Conservation (phyloP, 2,113 vertebrate genomes). For the Sorex fumeus region DNA sequence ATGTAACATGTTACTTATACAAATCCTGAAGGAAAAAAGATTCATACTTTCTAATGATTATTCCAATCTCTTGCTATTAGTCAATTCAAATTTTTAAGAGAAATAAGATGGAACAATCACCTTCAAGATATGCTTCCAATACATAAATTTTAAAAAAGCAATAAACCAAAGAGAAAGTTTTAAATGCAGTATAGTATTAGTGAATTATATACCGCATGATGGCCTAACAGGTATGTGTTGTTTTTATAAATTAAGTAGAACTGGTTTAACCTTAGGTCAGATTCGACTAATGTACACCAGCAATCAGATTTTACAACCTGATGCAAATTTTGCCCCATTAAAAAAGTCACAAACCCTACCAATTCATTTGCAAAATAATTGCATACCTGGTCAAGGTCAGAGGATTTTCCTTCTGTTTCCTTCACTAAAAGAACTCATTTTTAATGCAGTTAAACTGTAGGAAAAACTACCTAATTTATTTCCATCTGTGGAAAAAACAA, state of each 20-base stretch:
- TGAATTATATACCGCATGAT: conserved; percentile 88
- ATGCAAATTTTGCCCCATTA: conserved; percentile 83
- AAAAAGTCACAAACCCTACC: conserved; percentile 83
- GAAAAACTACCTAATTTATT: conserved; percentile 56
- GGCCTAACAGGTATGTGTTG: conserved; percentile 82
- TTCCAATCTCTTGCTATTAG: background rate
- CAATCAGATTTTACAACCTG: conserved; percentile 77
- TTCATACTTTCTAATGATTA: background rate
- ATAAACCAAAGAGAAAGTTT: conserved; percentile 78
- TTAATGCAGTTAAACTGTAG: background rate
- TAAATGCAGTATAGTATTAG: conserved; percentile 84
- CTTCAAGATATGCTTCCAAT: conserved; percentile 35
- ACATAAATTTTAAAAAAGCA: conserved; percentile 81
- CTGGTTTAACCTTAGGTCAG: conserved; percentile 82
- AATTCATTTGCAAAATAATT: conserved; percentile 86
- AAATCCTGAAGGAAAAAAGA: background rate
- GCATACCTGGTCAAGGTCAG: conserved; percentile 87
- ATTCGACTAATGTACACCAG: conserved; percentile 65
- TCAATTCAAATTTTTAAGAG: background rate
- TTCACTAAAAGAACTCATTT: background rate
- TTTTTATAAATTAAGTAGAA: conserved; percentile 88
- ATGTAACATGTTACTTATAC: background rate
- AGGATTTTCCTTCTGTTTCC: conserved; percentile 24
- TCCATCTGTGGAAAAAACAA: conserved; percentile 52
- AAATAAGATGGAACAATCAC: conserved; percentile 23